Evolutionary conservation across 2,888 invertebrate species (phyloP), one percentile per base, ranked within the genome.

Genomic region (Scelioninae gen. 1): DNA sequence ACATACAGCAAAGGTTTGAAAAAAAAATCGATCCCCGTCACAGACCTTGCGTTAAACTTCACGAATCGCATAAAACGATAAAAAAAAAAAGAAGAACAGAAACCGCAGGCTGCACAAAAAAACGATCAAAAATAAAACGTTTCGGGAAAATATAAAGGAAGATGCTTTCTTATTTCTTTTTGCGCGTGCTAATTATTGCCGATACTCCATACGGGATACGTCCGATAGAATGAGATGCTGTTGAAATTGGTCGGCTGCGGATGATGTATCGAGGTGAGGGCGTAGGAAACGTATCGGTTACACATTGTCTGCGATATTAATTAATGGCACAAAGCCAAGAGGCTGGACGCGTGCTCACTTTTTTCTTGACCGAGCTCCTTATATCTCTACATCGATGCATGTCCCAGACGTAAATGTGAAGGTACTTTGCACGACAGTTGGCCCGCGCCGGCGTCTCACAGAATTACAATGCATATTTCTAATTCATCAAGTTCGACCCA

Each of bases 291-390:
- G 71, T 83, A 83, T 83, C 83, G 80, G 68, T 83, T 83, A 80
- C 79, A 77, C 74, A 83, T 76, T 83, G 76, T 83, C 66, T 83
- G 83, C 76, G 79, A 76, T 83, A 83, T 83, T 83, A 83, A 83
- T 83, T 83, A 80, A 71, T 75, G 74, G 55, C 69, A 74, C 58
- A 56, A 68, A 43, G 38, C 75, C 69, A 74, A 51, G 66, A 82
- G 75, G 75, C 53, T 69, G 74, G 43, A 71, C 83, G 74, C 79
- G 83, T 76, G 79, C 79, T 76, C 66, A 62, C 60, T 58, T 77
- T 82, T 81, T 43, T 53, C 32, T 5, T 29, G 43, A 0, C 7
- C 53, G 34, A 45, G 40, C 45, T 69, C 56, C 74, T 62, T 47
- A 53, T 76, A 82, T 68, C 71, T 66, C 66, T 76, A 82, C 60